These are phyloP conservation scores for Deilephila elpenor DNA, from an alignment of 2,888 invertebrate species.

Conservation along the genomic window DNA sequence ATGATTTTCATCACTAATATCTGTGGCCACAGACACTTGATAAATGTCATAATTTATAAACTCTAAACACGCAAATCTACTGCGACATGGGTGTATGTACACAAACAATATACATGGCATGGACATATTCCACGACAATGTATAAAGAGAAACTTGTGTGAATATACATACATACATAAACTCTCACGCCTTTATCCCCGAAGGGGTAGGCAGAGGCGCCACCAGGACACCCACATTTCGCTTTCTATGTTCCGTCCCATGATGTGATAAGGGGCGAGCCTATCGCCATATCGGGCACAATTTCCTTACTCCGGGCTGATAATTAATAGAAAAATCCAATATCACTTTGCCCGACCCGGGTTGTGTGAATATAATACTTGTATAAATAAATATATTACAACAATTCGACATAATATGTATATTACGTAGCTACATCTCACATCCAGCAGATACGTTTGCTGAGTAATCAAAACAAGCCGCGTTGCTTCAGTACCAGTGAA, in stretches of 20 bases:
- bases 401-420: background rate
- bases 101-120: background rate
- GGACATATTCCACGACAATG: background rate
- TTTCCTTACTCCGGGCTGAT: too few relatives aligned
- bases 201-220: too few relatives aligned
- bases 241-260: too few relatives aligned
- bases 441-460: background rate
- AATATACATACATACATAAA: too few relatives aligned
- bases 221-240: too few relatives aligned
- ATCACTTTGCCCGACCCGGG: too few relatives aligned
- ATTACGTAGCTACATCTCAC: background rate
- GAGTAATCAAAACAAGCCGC: background rate
- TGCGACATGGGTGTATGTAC: background rate
- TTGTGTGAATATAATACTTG: too few relatives aligned
- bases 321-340: too few relatives aligned
- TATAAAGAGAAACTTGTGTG: slow-evolving; percentile 11
- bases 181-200: too few relatives aligned
- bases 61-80: background rate
- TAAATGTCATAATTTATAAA: background rate
- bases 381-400: background rate
- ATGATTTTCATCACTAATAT: too few relatives aligned
- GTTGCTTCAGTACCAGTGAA: background rate
- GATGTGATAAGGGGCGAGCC: too few relatives aligned
- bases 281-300: too few relatives aligned
- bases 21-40: background rate